phyloP scores from a whole-genome alignment of 2,797 vertebrate genomes.

The Macropodus opercularis region DNA sequence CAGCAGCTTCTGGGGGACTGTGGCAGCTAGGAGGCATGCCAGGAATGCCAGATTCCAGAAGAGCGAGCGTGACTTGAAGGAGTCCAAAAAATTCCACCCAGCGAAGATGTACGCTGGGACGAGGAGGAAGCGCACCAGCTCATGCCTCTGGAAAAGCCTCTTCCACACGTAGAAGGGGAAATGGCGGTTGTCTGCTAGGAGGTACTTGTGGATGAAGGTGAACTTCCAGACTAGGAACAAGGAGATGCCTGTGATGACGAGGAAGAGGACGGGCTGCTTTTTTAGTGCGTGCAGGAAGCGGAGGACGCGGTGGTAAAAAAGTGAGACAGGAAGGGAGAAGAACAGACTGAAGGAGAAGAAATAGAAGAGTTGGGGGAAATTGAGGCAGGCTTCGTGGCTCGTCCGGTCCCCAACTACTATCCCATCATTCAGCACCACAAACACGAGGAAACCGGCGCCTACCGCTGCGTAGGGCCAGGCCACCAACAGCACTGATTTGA shows the following conservation, averaged over 20 bases:
- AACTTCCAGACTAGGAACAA: constrained; percentile 91
- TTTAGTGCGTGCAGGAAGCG: constrained; percentile 84
- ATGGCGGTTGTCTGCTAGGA: constrained; percentile 95
- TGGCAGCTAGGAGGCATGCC: constrained; percentile 83
- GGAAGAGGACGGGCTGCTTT: constrained; percentile 82
- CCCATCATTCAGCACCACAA: constrained; percentile 88
- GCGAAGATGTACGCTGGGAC: constrained; percentile 91
- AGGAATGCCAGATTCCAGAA: constrained; percentile 91
- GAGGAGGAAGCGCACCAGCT: constrained; percentile 85
- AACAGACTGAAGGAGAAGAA: constrained; percentile 89
- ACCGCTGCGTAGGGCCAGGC: constrained; percentile 89
- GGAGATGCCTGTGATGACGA: constrained; percentile 65
- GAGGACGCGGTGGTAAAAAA: constrained; percentile 81
- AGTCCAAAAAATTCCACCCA: constrained; percentile 90
- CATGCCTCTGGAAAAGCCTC: constrained; percentile 87
- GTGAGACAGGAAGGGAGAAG: constrained; percentile 87
- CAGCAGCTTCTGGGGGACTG: constrained; percentile 92
- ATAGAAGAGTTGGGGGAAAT: constrained; percentile 95
- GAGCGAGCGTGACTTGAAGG: constrained; percentile 86
- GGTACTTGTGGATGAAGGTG: constrained; percentile 91
- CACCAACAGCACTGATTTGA: constrained; percentile 75
- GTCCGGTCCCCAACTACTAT: constrained; percentile 92
- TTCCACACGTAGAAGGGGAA: constrained; percentile 96
- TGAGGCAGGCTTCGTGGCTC: constrained; percentile 91
- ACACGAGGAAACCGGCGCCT: constrained; percentile 80